A percentile compares a stretch with the other conserved stretches of the same genome.
Conservation (phyloP, 2,113 vertebrate species). For the Thunnus thynnus region DNA sequence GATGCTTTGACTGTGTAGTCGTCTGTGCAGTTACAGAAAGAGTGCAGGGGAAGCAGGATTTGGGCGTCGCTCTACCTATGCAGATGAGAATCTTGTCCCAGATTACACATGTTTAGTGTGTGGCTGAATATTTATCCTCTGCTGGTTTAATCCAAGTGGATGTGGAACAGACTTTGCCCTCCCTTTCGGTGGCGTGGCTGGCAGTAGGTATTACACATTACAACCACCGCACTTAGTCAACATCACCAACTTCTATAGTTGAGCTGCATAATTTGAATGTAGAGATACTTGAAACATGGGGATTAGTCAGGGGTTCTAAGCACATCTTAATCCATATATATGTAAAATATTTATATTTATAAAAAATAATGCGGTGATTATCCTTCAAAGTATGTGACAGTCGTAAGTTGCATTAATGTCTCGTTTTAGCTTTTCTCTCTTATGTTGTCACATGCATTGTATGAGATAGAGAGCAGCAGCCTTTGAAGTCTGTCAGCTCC, state of each 20-base stretch:
- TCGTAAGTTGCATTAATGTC: conserved; percentile 66
- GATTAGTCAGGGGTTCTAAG: conserved; percentile 70
- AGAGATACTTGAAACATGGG: conserved; percentile 62
- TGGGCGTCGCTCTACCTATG: conserved; percentile 52
- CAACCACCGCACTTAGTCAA: conserved; percentile 41
- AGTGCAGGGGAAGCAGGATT: conserved; percentile 12
- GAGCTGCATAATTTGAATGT: conserved; percentile 59
- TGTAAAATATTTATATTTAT: conserved; percentile 52
- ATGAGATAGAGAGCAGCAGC: conserved; percentile 26
- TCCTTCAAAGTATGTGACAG: conserved; percentile 63
- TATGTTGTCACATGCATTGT: conserved; percentile 58
- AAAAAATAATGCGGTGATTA: conserved; percentile 52
- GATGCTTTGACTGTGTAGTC: background rate
- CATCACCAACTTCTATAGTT: conserved; percentile 34
- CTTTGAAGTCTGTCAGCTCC: conserved; percentile 72
- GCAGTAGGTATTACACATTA: conserved; percentile 37
- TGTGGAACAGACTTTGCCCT: conserved; percentile 35
- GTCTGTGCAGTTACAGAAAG: background rate
- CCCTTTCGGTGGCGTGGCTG: background rate
- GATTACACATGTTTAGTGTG: conserved; percentile 64
- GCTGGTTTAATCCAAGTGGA: conserved; percentile 50
- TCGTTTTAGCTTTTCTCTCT: conserved; percentile 31
- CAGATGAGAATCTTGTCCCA: conserved; percentile 61
- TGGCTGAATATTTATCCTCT: conserved; percentile 49
- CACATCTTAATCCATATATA: conserved; percentile 68